Base-by-base conservation (phyloP, 2,888 invertebrate species). In the Perizoma flavofasciatum region DNA sequence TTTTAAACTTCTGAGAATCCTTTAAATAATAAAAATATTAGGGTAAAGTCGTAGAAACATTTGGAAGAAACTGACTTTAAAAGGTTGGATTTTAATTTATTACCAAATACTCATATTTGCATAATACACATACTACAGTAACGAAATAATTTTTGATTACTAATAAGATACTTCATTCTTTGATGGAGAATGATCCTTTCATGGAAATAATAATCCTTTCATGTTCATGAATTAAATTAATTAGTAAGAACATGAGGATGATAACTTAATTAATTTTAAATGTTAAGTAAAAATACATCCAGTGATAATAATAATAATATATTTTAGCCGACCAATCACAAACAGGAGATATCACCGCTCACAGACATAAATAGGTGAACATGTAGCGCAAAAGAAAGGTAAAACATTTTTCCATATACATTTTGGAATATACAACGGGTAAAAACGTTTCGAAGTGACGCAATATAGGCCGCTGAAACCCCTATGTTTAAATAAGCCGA, bases 401-500 rank as follows among this genome's bases (percentile, higher is more conserved):
- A 61, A 73, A 72, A 71, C 66, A 72, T 75, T 70, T 73, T 71
- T 69, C 66, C 69, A 66, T 72, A 74, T 65, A 68, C 70, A 69
- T 74, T 66, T 70, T 67, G 62, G 60, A 70, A 71, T 68, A 73
- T 70, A 76, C 70, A 70, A 71, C 55, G 69, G 69, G 66, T 62
- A 68, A 75, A 79, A 81, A 75, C 73, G 72, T 75, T 79, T 78
- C 74, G 66, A 72, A 77, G 79, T 74, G 82, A 82, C 80, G 81
- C 81, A 83, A 85, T 84, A 85, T 86, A 82, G 79, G 76, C 69
- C 65, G 69, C 72, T 74, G 73, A 78, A 72, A 72, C 73, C 79
- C 81, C 83, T 82, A 82, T 85, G 85, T 87, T 85, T 84, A 86
- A 86, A 86, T 83, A 87, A 85, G 78, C 82, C 74, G 69, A 85